Percentiles rank a stretch among this genome's conserved stretches.
These are phyloP conservation scores for Athalia circularis DNA, from an alignment of 2,888 invertebrate genomes.

Conservation along the genomic window DNA sequence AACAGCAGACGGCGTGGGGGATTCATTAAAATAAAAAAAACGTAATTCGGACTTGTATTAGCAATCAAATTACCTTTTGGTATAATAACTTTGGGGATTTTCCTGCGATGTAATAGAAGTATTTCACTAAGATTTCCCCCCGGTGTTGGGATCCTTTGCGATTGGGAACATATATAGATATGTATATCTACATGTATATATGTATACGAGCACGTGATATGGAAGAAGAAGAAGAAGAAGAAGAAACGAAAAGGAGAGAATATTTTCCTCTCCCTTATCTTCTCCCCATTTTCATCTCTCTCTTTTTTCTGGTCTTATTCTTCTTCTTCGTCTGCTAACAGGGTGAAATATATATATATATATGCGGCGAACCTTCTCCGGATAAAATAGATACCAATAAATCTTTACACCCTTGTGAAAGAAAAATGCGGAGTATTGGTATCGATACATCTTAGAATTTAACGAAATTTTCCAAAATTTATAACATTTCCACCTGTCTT, in stretches of 20 bases:
- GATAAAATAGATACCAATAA: neutral
- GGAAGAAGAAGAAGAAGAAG: too few species aligned
- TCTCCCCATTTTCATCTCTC: neutral
- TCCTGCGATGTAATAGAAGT: slow-evolving; percentile 33
- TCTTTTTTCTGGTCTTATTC: neutral
- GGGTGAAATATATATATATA: slow-evolving; percentile 4
- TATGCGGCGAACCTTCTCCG: neutral
- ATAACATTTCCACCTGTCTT: neutral
- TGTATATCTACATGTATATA: neutral
- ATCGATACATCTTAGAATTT: slow-evolving; percentile 11
- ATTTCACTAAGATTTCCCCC: slow-evolving; percentile 44
- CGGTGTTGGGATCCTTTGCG: slow-evolving; percentile 26
- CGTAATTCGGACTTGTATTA: neutral
- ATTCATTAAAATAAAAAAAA: slow-evolving; percentile 11
- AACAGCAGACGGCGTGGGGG: neutral
- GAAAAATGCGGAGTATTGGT: neutral
- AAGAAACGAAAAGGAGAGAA: neutral
- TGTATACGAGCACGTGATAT: too few species aligned
- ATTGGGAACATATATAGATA: neutral
- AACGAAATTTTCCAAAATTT: neutral
- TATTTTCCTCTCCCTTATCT: neutral
- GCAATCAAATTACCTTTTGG: slow-evolving; percentile 27
- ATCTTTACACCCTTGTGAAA: slow-evolving; percentile 7
- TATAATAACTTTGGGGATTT: slow-evolving; percentile 41
- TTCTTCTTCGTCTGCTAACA: neutral